These are phyloP conservation scores for cattle (Bos taurus) DNA, from an alignment of 2,113 vertebrate genomes.

Conservation along the genomic window ARS-UCD2.0 NC_037329.1:26158001-26158500, in stretches of 20 bases:
- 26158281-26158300: neutral
- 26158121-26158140: neutral
- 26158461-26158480: fast-evolving
- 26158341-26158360: neutral
- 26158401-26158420: neutral
- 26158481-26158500: neutral
- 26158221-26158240: neutral
- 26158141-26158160: neutral
- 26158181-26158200: neutral
- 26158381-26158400: fast-evolving
- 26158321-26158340: neutral
- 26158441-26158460: neutral
- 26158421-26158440: neutral
- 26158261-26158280: neutral
- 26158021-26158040: neutral
- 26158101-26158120: neutral
- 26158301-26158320: neutral
- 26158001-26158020: neutral
- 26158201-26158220: neutral
- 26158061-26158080: neutral
- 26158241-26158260: neutral
- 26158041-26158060: neutral
- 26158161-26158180: neutral
- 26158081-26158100: neutral
- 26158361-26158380: neutral